Conservation (phyloP, 2,888 invertebrate species). For the Drosophila meridionalis region DNA sequence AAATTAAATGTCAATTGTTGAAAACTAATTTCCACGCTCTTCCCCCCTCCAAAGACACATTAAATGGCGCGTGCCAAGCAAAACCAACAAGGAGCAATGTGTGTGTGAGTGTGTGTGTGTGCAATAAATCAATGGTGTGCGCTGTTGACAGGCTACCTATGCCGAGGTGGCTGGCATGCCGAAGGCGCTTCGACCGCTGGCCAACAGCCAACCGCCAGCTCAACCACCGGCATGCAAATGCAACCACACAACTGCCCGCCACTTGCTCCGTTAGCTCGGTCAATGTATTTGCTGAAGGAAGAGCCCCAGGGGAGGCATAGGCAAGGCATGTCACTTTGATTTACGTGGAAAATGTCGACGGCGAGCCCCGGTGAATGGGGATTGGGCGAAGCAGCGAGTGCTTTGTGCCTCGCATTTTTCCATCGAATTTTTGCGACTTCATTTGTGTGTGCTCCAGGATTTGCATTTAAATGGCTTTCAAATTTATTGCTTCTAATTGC, state of each 20-base stretch:
- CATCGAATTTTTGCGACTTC: constrained; percentile 50
- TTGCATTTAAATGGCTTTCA: constrained; percentile 70
- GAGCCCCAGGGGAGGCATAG: constrained; percentile 24
- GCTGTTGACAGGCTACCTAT: constrained; percentile 66
- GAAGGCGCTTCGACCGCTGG: constrained; percentile 24
- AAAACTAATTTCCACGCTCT: constrained; percentile 70
- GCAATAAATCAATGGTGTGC: constrained; percentile 68
- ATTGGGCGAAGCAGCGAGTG: constrained; percentile 18
- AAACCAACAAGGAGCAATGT: constrained; percentile 21
- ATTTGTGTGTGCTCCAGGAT: constrained; percentile 42
- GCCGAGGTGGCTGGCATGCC: constrained; percentile 43
- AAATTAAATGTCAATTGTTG: constrained; percentile 82
- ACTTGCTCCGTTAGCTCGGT: constrained; percentile 13
- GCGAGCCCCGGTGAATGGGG: constrained; percentile 26
- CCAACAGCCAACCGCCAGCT: constrained; percentile 11
- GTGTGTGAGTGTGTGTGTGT: constrained; percentile 6
- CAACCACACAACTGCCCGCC: constrained; percentile 36
- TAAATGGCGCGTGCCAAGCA: constrained; percentile 73
- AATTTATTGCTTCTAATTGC: constrained; percentile 72
- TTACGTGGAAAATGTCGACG: constrained; percentile 58
- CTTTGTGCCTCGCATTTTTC: constrained; percentile 23
- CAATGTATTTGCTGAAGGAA: constrained; percentile 32
- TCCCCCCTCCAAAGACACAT: constrained; percentile 20
- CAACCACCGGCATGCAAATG: constrained; percentile 33
- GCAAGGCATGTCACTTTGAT: constrained; percentile 72